phyloP scores from a whole-genome alignment of 2,888 invertebrate genomes.

The Scaptomyza parva region DNA sequence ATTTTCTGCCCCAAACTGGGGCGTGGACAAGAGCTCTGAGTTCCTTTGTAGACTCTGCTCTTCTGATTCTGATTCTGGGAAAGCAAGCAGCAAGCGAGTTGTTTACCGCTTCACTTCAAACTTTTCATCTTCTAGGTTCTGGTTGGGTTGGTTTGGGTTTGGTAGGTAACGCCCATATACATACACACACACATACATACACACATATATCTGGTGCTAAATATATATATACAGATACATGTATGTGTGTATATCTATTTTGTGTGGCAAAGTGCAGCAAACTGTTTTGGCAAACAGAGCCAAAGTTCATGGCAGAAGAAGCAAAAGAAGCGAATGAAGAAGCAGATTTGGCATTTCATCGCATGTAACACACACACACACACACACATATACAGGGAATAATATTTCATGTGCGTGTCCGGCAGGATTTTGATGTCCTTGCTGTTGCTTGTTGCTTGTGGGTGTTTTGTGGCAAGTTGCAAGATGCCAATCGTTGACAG shows the following conservation, averaged over 20 bases:
- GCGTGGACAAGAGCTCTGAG: slow-evolving; percentile 33
- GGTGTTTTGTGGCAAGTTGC: slow-evolving; percentile 39
- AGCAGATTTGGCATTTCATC: slow-evolving; percentile 47
- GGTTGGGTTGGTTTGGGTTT: no score
- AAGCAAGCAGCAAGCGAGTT: slow-evolving; percentile 43
- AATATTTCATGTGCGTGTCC: slow-evolving; percentile 72
- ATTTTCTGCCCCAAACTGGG: slow-evolving; percentile 46
- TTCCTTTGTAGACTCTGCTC: slow-evolving; percentile 7
- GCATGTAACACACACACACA: slow-evolving; percentile 47
- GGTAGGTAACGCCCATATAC: neutral
- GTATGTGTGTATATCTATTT: slow-evolving; percentile 31
- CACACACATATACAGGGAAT: slow-evolving; percentile 51
- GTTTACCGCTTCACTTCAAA: slow-evolving; percentile 75
- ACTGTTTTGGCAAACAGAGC: slow-evolving; percentile 1
- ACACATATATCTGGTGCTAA: no score
- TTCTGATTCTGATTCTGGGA: slow-evolving; percentile 9
- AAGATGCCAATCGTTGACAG: slow-evolving; percentile 59
- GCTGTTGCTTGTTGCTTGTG: slow-evolving; percentile 22
- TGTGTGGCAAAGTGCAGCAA: slow-evolving; percentile 56
- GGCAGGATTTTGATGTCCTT: slow-evolving; percentile 56
- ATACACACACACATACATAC: no score
- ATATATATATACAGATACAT: neutral
- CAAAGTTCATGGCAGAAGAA: slow-evolving; percentile 22
- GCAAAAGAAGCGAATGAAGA: neutral
- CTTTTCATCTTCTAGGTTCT: slow-evolving; percentile 30